Evolutionary conservation across 2,113 vertebrate genomes (phyloP), one percentile per base, ranked within the genome.

Genomic region (Symphodus melops): DNA sequence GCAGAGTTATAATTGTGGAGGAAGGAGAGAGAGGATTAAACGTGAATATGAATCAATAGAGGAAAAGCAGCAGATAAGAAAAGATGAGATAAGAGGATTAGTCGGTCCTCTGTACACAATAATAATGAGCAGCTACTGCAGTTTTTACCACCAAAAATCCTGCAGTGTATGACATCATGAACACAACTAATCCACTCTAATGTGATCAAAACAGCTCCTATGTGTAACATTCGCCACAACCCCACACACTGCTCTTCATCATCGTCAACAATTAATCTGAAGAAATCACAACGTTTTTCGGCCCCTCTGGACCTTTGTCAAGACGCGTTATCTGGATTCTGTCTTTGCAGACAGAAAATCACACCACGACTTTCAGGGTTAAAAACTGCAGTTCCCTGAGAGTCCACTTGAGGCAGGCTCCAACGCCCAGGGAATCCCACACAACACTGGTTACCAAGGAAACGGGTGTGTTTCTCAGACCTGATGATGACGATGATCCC

Each of bases 401-500:
- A 5, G 28, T 33, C 28, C 28, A 33, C 28, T 33, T 33, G 28
- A 33, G 28, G 28, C 28, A 33, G 28, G 28, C 28, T 33, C 28
- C 28, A 33, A 33, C 4, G 28, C 28, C 28, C 28, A 5, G 28
- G 39, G 11, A 41, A 10, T 6, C 39, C 1, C 11, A 41, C 11
- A 10, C 39, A 41, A 41, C 39, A 41, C 11, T 10, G 11, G 3
- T 41, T 33, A 33, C 39, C 11, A 10, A 23, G 58, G 36, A 53
- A 44, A 19, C 42, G 23, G n/a, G 10, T 41, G 10, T 41, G 39
- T 41, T 11, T 41, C 9, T 41, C 39, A 9, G 39, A 97, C 98
- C 98, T 99, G 92, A 99, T 98, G 88, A 99, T 97, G 75, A 99
- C 98, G 5, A 99, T 98, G 91, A 98, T 87, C 60, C 98, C 97